A percentile compares a stretch with the other conserved stretches of the same genome.
These are phyloP conservation scores for Gymnobelideus leadbeateri DNA, from an alignment of 2,113 vertebrate genomes.

Conservation along the genomic window DNA sequence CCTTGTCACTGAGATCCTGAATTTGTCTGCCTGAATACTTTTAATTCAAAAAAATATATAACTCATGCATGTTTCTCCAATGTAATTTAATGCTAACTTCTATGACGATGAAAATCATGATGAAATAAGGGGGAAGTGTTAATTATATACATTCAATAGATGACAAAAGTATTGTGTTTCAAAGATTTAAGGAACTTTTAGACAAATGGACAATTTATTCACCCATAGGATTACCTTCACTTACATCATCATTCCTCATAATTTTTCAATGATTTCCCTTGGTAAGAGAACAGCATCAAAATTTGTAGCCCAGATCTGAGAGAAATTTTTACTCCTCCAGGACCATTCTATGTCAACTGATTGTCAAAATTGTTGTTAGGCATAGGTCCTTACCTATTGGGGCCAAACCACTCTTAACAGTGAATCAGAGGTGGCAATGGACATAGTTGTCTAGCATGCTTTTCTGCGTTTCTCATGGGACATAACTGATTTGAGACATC, in stretches of 20 bases:
- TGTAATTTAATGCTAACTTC: background rate
- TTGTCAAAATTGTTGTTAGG: conserved; percentile 6
- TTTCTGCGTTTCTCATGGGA: conserved; percentile 37
- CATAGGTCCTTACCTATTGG: background rate
- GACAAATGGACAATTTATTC: background rate
- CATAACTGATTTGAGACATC: conserved; percentile 38
- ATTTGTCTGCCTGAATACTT: conserved; percentile 28
- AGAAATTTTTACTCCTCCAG: conserved; percentile 17
- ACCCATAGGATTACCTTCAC: background rate
- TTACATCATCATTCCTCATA: background rate
- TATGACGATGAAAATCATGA: conserved; percentile 6
- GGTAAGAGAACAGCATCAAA: background rate
- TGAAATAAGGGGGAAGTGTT: conserved; percentile 16
- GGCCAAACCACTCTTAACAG: conserved; percentile 20
- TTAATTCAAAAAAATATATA: conserved; percentile 52
- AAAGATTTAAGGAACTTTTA: background rate
- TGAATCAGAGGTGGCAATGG: conserved; percentile 43
- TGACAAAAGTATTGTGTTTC: background rate
- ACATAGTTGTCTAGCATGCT: conserved; percentile 27
- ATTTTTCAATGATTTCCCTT: conserved; percentile 32
- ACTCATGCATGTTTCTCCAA: background rate
- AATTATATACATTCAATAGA: conserved; percentile 3
- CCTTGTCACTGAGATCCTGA: background rate
- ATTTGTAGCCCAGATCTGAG: background rate
- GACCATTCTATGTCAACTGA: background rate